Conservation (phyloP, 2,113 vertebrate species). For the Leptobrachium leishanense region DNA sequence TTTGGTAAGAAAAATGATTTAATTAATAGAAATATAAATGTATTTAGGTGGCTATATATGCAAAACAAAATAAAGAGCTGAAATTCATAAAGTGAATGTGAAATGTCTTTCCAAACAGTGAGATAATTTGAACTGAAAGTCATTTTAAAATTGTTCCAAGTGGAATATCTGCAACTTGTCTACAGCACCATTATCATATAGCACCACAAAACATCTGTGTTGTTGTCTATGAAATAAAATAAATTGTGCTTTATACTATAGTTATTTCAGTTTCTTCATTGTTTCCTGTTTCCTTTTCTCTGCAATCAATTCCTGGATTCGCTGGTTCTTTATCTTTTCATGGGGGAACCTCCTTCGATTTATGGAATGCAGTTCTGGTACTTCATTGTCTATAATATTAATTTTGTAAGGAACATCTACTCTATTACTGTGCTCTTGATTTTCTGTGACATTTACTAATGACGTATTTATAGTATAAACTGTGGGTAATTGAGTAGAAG, state of each 20-base stretch:
- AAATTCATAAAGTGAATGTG: not conserved
- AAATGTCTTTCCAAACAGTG: not conserved
- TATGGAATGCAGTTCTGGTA: constrained; percentile 83
- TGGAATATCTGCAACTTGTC: not conserved
- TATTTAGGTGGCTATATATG: not conserved
- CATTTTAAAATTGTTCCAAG: not conserved
- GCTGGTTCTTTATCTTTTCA: constrained; percentile 89
- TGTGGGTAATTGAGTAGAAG: not conserved
- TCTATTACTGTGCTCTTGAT: constrained; percentile 77
- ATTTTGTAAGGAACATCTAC: constrained; percentile 76
- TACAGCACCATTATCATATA: not conserved
- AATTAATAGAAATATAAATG: not conserved
- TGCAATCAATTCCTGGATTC: constrained; percentile 91
- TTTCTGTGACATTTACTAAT: constrained; percentile 60
- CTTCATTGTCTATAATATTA: constrained; percentile 66
- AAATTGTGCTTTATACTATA: not conserved
- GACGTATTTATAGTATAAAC: constrained; percentile 45
- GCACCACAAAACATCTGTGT: not conserved
- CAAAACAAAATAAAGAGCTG: not conserved
- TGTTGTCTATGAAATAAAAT: not conserved
- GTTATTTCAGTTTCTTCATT: constrained; percentile 76
- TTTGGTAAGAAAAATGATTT: constrained; percentile 4
- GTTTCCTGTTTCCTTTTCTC: constrained; percentile 79
- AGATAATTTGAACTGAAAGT: not conserved
- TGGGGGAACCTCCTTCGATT: constrained; percentile 72